phyloP scores from a whole-genome alignment of 2,888 invertebrate species.

The Lochmaea capreae region DNA sequence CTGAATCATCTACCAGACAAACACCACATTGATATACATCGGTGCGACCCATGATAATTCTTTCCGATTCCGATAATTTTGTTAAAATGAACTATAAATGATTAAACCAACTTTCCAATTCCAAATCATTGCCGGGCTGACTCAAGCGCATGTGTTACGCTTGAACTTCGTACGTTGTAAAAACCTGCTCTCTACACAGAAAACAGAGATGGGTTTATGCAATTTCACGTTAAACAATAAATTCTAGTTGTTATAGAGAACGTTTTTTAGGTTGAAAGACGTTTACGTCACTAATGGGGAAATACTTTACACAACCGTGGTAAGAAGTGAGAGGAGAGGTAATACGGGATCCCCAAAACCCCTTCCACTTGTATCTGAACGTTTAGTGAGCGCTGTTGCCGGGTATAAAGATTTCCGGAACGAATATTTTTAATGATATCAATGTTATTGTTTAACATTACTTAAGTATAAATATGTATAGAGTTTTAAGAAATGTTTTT shows the following conservation, averaged over 20 bases:
- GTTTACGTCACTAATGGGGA: constrained; percentile 40
- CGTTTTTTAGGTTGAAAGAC: constrained; percentile 12
- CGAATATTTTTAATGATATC: neutral
- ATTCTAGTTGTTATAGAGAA: neutral
- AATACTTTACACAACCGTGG: constrained; percentile 23
- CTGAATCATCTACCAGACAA: constrained; percentile 36
- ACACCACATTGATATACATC: constrained; percentile 43
- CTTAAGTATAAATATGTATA: too few species aligned
- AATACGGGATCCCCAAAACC: constrained; percentile 41
- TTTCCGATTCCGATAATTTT: constrained; percentile 43
- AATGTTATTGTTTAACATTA: neutral
- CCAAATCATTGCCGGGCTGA: constrained; percentile 42
- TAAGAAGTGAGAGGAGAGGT: constrained; percentile 20
- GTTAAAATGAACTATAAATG: constrained; percentile 47
- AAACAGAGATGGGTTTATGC: neutral
- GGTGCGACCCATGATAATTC: constrained; percentile 34
- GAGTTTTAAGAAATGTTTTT: too few species aligned
- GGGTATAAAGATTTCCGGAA: neutral
- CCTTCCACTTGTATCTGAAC: constrained; percentile 21
- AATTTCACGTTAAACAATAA: neutral
- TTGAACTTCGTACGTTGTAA: neutral
- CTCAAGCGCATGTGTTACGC: constrained; percentile 29
- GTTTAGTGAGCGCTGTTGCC: constrained; percentile 26
- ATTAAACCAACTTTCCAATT: constrained; percentile 52
- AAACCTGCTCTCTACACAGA: neutral